These are phyloP conservation scores for Patella pellucida DNA, from an alignment of 2,888 invertebrate genomes.

Conservation along the genomic window DNA sequence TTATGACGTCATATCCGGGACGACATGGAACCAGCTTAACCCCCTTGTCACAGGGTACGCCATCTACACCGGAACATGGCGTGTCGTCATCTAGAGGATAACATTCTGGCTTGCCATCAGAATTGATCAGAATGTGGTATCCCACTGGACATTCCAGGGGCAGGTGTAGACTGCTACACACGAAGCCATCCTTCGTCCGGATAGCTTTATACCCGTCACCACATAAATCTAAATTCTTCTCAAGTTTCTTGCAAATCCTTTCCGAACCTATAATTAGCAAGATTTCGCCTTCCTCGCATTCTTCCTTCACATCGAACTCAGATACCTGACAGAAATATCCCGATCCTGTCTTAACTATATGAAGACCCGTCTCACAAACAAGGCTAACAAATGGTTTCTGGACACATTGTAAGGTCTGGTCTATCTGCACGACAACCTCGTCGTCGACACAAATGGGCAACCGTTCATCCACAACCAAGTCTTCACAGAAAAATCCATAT, in stretches of 20 bases:
- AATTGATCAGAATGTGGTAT: constrained; percentile 18
- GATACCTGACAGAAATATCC: constrained; percentile 24
- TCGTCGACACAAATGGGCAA: constrained; percentile 25
- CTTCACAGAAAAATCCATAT: constrained; percentile 32
- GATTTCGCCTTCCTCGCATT: constrained; percentile 30
- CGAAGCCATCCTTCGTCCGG: constrained; percentile 19
- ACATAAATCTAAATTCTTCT: constrained; percentile 31
- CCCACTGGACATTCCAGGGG: constrained; percentile 35
- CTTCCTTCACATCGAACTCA: background rate
- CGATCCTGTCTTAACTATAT: constrained; percentile 11
- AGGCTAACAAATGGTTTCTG: constrained; percentile 27
- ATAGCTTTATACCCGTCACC: constrained; percentile 35
- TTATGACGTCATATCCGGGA: constrained; percentile 16
- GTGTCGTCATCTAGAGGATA: background rate
- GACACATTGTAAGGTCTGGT: constrained; percentile 32
- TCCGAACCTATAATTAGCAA: constrained; percentile 20
- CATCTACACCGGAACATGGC: background rate
- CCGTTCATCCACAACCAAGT: constrained; percentile 14
- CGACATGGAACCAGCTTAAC: constrained; percentile 8
- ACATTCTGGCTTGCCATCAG: constrained; percentile 14
- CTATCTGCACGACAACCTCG: constrained; percentile 25
- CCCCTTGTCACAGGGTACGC: background rate
- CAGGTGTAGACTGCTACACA: constrained; percentile 30
- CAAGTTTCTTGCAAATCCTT: constrained; percentile 24
- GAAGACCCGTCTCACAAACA: constrained; percentile 26